A percentile compares a stretch with the other conserved stretches of the same genome.
Conservation (phyloP, 1,140 invertebrate species). For the Atta colombica region DNA sequence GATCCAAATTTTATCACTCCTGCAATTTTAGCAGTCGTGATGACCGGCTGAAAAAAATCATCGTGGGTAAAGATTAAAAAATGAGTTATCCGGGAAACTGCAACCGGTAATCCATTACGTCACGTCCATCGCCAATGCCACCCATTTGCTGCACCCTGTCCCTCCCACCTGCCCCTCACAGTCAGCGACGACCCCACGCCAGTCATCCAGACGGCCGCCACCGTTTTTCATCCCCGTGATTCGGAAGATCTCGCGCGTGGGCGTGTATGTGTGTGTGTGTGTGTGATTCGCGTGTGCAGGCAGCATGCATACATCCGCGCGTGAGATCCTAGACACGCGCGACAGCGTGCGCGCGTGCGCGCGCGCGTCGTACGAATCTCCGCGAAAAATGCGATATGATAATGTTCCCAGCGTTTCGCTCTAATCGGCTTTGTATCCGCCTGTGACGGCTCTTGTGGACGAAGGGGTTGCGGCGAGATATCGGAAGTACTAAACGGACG, state of each 20-base stretch:
- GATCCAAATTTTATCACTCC: constrained; percentile 18
- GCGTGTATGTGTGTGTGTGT: background rate
- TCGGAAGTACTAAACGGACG: constrained; percentile 57
- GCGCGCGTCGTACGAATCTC: constrained; percentile 47
- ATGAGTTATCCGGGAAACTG: constrained; percentile 59
- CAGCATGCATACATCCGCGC: constrained; percentile 11
- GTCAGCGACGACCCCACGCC: constrained; percentile 53
- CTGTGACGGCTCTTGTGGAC: constrained; percentile 70
- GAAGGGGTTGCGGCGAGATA: constrained; percentile 56
- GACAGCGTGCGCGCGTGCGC: constrained; percentile 18
- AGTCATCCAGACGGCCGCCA: constrained; percentile 60
- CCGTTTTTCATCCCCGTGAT: constrained; percentile 71
- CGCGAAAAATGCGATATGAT: constrained; percentile 81
- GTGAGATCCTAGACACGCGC: constrained; percentile 59
- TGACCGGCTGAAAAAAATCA: constrained; percentile 43
- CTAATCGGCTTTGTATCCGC: constrained; percentile 82
- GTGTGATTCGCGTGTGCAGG: background rate
- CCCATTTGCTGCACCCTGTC: constrained; percentile 35
- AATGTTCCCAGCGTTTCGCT: constrained; percentile 78
- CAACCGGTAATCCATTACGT: constrained; percentile 69
- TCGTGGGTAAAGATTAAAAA: constrained; percentile 51
- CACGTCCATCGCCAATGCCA: constrained; percentile 59
- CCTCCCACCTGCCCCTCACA: constrained; percentile 16
- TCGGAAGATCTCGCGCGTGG: constrained; percentile 62
- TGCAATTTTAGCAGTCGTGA: constrained; percentile 28